Evolutionary conservation across 2,888 invertebrate species (phyloP), one percentile per base, ranked within the genome.

Genomic region (Ypsolopha scabrella): DNA sequence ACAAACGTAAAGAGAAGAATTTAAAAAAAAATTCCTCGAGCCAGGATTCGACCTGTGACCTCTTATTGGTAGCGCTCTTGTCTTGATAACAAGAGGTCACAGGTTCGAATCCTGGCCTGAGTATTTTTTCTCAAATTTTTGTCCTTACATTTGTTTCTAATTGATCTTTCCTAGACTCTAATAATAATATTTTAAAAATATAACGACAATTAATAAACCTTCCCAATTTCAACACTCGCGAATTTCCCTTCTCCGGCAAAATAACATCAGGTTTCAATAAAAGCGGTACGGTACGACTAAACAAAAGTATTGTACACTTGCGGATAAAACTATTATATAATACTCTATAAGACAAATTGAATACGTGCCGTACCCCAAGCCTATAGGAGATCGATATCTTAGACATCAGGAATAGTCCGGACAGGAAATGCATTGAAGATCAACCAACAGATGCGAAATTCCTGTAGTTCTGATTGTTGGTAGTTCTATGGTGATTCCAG

Each of bases 401-500:
- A 35, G 34, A 9, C 11, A 24, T 24, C 24, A 24, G 24, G 4
- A 14, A 64, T 80, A 83, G 83, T 82, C 82, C 83, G 76, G 72
- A 82, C 86, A 85, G 86, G 86, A 86, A 86, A 68, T 63, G 68
- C 70, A 75, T 85, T 86, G 82, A 82, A 59, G 63, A 63, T 62
- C 59, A 70, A 63, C 61, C 59, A 70, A 72, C 85, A 85, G 85
- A 86, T 85, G 86, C 80, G 81, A 83, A 85, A 86, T 85, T 75
- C 85, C 80, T 67, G 61, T 60, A 65, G 60, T 58, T 64, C 63
- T 58, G 60, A 65, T 66, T 67, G 64, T 65, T 61, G 56, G 61
- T 53, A 43, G 58, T 55, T 62, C 63, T 70, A 73, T 70, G 62
- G 66, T 68, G 68, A 69, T 74, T 73, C 3, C 70, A 70, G 71